These are phyloP conservation scores for Chaetophractus vellerosus DNA, from an alignment of 2,797 vertebrate genomes.

Conservation along the genomic window DNA sequence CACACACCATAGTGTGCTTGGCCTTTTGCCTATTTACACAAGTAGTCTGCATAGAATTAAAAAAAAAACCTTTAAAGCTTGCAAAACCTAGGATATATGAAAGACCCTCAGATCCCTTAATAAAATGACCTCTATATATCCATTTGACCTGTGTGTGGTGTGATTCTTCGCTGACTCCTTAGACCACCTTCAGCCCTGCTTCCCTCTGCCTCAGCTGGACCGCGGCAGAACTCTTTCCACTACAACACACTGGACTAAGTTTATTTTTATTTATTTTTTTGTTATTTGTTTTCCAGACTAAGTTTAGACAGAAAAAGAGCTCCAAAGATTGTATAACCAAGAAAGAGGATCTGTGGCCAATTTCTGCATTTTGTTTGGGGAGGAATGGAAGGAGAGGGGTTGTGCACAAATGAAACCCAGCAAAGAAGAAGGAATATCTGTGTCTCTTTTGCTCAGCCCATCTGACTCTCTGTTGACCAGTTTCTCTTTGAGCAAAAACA, in stretches of 20 bases:
- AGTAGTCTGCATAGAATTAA: no score
- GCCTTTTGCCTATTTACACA: no score
- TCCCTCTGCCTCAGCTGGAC: no score
- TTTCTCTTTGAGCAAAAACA: slow-evolving; percentile 56
- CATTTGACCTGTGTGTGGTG: no score
- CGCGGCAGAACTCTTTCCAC: not conserved
- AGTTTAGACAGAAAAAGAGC: not conserved
- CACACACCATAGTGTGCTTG: no score
- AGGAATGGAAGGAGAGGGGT: not conserved
- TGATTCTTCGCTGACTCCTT: no score
- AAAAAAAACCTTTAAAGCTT: no score
- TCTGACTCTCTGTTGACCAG: slow-evolving; percentile 61
- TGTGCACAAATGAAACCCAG: not conserved
- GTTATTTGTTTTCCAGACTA: not conserved
- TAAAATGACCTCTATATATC: no score
- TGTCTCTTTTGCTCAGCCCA: not conserved
- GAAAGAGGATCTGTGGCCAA: not conserved
- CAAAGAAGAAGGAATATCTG: slow-evolving; percentile 4
- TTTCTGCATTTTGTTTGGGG: not conserved
- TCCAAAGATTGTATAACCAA: not conserved
- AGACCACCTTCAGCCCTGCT: no score
- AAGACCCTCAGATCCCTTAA: no score
- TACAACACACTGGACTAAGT: not conserved
- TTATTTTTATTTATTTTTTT: no score
- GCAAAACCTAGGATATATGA: no score